Base-by-base conservation (phyloP, 2,888 invertebrate species). In the Acrocyrtus sp. region DNA sequence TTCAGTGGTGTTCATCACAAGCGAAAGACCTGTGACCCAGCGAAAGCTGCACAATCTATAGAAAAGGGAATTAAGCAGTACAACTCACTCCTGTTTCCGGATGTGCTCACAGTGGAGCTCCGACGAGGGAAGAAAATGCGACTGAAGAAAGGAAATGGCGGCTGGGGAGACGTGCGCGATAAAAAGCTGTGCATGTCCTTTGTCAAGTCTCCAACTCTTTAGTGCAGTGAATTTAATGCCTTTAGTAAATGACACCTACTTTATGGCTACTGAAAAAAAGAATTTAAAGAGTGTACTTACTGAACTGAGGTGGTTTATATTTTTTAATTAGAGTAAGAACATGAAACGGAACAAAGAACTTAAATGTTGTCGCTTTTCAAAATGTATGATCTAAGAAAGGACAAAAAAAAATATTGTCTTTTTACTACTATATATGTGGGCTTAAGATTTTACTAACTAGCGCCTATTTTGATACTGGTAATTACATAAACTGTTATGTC, bases 81-180 rank as follows among this genome's bases (percentile, higher is more conserved):
- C 76, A 82, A 83, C 67, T 82, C 84, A 24, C 81, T 84, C 72
- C 82, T 87, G 15, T 87, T 85, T 79, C 87, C 87, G 0, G 83
- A 84, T 58, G 83, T 82, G 47, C 81, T 87, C 19, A 81, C 81
- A 10, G 81, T 85, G 47, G 82, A 82, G 26, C 83, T 84, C 12
- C 88, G 90, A 0, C 90, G 92, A 79, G 92, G 91, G 80, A 89
- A 90, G 0, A 82, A 82, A 50, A 79, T 82, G 73, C 92, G 92
- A 82, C 85, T 94, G 3, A 88, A 91, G 8, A 95, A 94, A 84
- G 95, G 94, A 0, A 99, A 99, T 83, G 99, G 98, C 0, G 98
- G 98, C 0, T 99, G 99, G 98, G 97, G 96, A 6, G 99, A 99
- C 82, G 81, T 86, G n/a, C 88, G 96, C 74, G 96, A 96, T 86